phyloP scores from a whole-genome alignment of 2,113 vertebrate genomes.

The Rhineura floridana region DNA sequence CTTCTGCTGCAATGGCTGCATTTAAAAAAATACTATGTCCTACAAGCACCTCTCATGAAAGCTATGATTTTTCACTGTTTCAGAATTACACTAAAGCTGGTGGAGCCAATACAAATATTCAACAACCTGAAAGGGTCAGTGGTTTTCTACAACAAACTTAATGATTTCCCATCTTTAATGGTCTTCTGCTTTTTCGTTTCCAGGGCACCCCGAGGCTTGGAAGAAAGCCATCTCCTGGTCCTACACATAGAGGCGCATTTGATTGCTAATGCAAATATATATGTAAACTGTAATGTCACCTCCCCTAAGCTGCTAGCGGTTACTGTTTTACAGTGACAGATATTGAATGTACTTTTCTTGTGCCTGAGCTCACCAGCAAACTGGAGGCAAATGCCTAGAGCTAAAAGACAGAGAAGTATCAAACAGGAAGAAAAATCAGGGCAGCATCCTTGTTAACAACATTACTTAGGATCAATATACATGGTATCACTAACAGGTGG shows the following conservation, averaged over 20 bases:
- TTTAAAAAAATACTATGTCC: background rate
- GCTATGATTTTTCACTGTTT: background rate
- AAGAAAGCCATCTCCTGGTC: conserved; percentile 91
- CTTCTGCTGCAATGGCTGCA: background rate
- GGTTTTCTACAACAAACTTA: background rate
- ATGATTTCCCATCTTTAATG: conserved; percentile 34
- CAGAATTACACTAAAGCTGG: background rate
- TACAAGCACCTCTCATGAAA: background rate
- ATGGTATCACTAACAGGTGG: background rate
- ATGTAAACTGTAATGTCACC: conserved; percentile 52
- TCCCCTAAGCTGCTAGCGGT: conserved; percentile 80
- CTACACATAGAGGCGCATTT: conserved; percentile 86
- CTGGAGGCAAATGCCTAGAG: conserved; percentile 57
- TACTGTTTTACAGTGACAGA: conserved; percentile 79
- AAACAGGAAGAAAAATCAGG: conserved; percentile 55
- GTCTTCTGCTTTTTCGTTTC: conserved; percentile 46
- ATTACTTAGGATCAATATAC: background rate
- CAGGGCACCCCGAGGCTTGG: conserved; percentile 92
- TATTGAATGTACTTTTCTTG: conserved; percentile 80
- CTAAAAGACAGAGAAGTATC: conserved; percentile 54
- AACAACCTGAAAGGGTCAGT: conserved; percentile 4
- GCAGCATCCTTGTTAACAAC: conserved; percentile 21
- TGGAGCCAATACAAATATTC: background rate
- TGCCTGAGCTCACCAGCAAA: conserved; percentile 83
- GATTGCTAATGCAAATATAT: conserved; percentile 76